phyloP scores from a whole-genome alignment of 2,113 vertebrate genomes.

The Gobius niger region DNA sequence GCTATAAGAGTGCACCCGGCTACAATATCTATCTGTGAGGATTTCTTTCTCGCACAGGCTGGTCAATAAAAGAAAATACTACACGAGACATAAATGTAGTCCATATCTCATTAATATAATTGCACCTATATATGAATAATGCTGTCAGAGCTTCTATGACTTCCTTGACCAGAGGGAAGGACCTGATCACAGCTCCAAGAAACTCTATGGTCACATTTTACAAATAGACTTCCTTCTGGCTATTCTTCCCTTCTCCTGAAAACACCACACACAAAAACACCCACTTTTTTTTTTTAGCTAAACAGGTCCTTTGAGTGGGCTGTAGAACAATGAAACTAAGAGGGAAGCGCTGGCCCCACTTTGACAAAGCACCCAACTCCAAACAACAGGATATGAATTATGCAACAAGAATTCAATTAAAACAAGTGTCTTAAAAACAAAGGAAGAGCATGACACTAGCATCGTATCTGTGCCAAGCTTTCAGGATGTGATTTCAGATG shows the following conservation, averaged over 20 bases:
- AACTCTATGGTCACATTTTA: conserved; percentile 55
- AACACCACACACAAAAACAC: conserved; percentile 16
- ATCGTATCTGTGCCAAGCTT: conserved; percentile 50
- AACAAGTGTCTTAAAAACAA: conserved; percentile 74
- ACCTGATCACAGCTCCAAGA: conserved; percentile 54
- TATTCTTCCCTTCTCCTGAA: conserved; percentile 67
- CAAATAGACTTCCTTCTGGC: conserved; percentile 73
- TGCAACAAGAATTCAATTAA: conserved; percentile 75
- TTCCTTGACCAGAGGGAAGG: conserved; percentile 45
- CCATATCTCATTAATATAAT: background rate
- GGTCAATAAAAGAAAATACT: background rate
- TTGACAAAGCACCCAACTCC: conserved; percentile 64
- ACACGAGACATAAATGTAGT: background rate
- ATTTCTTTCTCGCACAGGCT: conserved; percentile 8
- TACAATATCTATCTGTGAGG: conserved; percentile 41
- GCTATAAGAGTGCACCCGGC: conserved; percentile 68
- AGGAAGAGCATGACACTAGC: conserved; percentile 60
- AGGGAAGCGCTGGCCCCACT: conserved; percentile 62
- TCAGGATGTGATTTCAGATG: conserved; percentile 68
- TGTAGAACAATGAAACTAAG: conserved; percentile 75
- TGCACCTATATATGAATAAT: conserved; percentile 28
- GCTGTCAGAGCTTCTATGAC: conserved; percentile 40
- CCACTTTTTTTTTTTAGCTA: conserved; percentile 28
- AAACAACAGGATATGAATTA: conserved; percentile 81
- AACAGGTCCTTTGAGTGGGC: conserved; percentile 66